Evolutionary conservation across 2,113 vertebrate genomes (phyloP).

Genomic region (Sinocyclocheilus maitianheensis): DNA sequence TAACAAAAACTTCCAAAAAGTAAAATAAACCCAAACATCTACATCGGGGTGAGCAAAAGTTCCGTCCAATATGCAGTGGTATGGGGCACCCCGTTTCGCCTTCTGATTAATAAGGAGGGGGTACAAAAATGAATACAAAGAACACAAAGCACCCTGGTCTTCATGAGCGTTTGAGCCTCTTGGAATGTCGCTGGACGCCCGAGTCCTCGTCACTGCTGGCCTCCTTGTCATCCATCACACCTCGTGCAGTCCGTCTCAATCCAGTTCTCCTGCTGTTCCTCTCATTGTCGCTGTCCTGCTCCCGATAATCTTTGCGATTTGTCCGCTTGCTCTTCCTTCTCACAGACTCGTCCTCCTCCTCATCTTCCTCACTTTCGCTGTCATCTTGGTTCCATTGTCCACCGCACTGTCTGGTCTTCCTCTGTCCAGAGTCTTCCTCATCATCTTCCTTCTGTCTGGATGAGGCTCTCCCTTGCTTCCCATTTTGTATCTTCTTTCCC

Average conservation of each 20-base stretch:
- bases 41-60: constrained; percentile 63
- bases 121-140: constrained; percentile 21
- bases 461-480: constrained; percentile 57
- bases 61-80: constrained; percentile 53
- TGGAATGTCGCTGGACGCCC: constrained; percentile 76
- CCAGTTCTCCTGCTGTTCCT: constrained; percentile 69
- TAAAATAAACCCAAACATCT: constrained; percentile 50
- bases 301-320: constrained; percentile 70
- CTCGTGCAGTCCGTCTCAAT: constrained; percentile 59
- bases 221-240: constrained; percentile 11
- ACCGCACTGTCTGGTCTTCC: constrained; percentile 40
- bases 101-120: constrained; percentile 55
- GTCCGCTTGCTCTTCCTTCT: constrained; percentile 71
- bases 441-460: constrained; percentile 13
- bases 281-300: constrained; percentile 75
- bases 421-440: constrained; percentile 28
- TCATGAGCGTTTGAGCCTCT: constrained; percentile 75
- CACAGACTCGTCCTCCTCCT: constrained; percentile 40
- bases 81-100: constrained; percentile 39
- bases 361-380: constrained; percentile 51
- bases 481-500: constrained; percentile 68
- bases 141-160: constrained; percentile 57
- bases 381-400: constrained; percentile 50
- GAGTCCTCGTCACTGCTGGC: constrained; percentile 71
- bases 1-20: constrained; percentile 66